Base-by-base conservation (phyloP, 2,888 invertebrate species). In the Dasypogon diadema region DNA sequence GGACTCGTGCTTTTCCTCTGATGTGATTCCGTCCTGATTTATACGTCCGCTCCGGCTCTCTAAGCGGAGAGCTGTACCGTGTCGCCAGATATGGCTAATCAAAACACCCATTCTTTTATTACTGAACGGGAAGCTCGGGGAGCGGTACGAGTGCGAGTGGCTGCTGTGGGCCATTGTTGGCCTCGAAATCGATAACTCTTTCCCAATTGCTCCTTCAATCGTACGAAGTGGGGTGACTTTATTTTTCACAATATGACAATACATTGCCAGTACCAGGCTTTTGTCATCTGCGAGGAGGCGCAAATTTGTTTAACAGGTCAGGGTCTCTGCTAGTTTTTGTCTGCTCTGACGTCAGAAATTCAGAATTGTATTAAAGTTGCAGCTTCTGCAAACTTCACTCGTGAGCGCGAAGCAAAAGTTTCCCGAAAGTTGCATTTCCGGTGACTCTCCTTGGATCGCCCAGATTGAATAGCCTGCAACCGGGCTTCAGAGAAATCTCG, bases 81-180 rank as follows among this genome's bases (percentile, higher is more conserved):
- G 54, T 8, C 54, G 54, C 54, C 54, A 54, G 54, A 54, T 42
- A 42, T 42, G 12, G 42, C 12, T 42, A 42, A 42, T 42, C 42
- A 42, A 42, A 42, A 42, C 42, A 42, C 42, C 42, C 42, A 42
- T 42, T 42, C 42, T 42, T 42, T 42, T 42, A 42, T 30, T 30
- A 30, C 34, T 30, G 6, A 6, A 5, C 34, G 34, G 10, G 12
- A 12, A 42, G 2, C 42, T 2, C n/a, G 34, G 34, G 10, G 2
- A 2, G n/a, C 2, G 42, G n/a, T 12, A 42, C n/a, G 1, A 30
- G 30, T n/a, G n/a, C n/a, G 30, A 30, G 30, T 30, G 30, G n/a
- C n/a, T 42, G 12, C 3, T 6, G 8, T 2, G 42, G 42, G n/a
- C 12, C 8, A 42, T 42, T 42, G 42, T 12, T 6, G 8, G 42